Evolutionary conservation across 2,797 vertebrate species (phyloP).

Genomic region (Simalia tracyae): DNA sequence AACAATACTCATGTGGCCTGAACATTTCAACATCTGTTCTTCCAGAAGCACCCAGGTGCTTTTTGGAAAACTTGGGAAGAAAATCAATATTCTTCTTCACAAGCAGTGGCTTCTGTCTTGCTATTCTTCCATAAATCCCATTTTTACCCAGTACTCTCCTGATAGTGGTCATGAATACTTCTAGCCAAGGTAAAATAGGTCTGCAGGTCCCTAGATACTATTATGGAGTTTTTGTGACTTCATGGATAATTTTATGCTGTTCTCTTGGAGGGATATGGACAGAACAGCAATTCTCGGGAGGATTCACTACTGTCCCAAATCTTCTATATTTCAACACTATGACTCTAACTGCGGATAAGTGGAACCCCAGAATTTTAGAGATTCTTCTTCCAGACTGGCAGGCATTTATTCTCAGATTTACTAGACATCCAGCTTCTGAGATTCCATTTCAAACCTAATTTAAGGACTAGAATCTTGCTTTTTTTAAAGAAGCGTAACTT

Average conservation of each 20-base stretch:
- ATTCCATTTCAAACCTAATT: neutral
- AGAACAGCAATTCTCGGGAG: neutral
- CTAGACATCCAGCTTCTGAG: neutral
- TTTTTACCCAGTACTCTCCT: neutral
- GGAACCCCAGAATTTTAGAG: neutral
- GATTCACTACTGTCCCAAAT: neutral
- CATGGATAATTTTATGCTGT: neutral
- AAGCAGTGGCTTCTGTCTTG: neutral
- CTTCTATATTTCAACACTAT: neutral
- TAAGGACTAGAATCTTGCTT: neutral
- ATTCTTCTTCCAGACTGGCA: neutral
- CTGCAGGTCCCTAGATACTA: neutral
- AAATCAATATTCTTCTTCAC: neutral
- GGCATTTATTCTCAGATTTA: neutral
- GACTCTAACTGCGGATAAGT: neutral
- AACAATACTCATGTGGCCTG: neutral
- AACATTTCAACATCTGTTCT: neutral
- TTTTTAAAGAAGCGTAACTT: neutral
- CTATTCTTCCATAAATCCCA: neutral
- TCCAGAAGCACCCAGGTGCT: neutral
- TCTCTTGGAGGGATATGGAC: neutral
- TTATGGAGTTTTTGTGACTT: neutral
- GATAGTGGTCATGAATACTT: neutral
- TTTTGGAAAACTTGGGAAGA: neutral
- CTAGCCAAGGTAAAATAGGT: neutral